These are phyloP conservation scores for Hiodon tergisus DNA, from an alignment of 2,113 vertebrate genomes.

Conservation along the genomic window DNA sequence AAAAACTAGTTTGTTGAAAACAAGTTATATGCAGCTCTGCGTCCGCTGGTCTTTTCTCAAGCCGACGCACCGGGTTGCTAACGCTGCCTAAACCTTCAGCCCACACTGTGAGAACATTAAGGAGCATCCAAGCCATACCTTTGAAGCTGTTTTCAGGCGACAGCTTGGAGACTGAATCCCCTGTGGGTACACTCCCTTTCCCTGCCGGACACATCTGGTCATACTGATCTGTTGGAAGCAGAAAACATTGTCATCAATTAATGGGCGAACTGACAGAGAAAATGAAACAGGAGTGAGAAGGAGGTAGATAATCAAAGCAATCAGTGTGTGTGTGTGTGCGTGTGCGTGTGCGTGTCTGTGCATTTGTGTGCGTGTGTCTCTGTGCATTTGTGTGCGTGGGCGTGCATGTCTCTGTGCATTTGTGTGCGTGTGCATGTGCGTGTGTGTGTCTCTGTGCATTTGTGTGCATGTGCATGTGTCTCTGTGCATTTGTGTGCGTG, in stretches of 20 bases:
- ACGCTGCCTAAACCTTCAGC: not conserved
- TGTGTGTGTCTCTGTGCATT: not conserved
- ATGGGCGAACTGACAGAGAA: not conserved
- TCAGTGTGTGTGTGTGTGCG: too few relatives aligned
- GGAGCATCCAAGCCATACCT: slow-evolving; percentile 51
- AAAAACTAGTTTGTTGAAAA: not conserved
- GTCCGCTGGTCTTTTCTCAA: not conserved
- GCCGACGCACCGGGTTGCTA: not conserved
- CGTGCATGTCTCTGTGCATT: not conserved
- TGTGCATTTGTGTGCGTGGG: too few relatives aligned
- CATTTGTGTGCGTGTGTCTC: too few relatives aligned
- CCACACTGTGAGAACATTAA: not conserved
- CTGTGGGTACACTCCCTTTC: slow-evolving; percentile 76
- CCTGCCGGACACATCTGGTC: slow-evolving; percentile 86
- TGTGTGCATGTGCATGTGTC: too few relatives aligned
- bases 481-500: too few relatives aligned
- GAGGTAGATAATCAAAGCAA: too few relatives aligned
- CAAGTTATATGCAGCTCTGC: not conserved
- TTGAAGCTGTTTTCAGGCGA: slow-evolving; percentile 63
- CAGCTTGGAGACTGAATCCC: slow-evolving; percentile 62
- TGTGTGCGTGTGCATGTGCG: too few relatives aligned
- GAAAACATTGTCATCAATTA: slow-evolving; percentile 14
- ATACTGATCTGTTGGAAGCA: slow-evolving; percentile 75
- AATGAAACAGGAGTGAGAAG: too few relatives aligned
- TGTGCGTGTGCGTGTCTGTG: too few relatives aligned